Conservation (phyloP, 64 coral and sea anemone species). For the Pachyseris speciosa region DNA sequence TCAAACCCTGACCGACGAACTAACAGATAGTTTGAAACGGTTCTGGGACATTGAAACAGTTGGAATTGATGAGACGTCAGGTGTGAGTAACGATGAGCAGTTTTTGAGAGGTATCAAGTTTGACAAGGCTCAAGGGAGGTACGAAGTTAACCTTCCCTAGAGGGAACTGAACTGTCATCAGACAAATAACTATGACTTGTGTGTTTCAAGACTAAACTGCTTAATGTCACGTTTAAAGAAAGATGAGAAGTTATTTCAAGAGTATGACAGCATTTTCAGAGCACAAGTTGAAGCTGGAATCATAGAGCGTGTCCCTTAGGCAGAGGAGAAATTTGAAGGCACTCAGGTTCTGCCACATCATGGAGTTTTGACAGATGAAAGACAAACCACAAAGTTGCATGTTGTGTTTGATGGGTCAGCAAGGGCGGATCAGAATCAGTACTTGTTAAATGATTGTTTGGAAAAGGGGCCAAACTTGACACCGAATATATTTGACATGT, state of each 20-base stretch:
- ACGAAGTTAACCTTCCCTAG: constrained; percentile 7
- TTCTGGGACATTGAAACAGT: not conserved
- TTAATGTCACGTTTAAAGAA: too few species aligned
- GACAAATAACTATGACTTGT: not conserved
- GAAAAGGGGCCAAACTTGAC: not conserved
- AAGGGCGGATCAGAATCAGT: not conserved
- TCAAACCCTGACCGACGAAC: not conserved
- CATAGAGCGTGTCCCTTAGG: not conserved
- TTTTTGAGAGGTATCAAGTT: too few species aligned
- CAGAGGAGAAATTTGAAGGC: not conserved
- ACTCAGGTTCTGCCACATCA: not conserved
- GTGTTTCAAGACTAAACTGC: too few species aligned
- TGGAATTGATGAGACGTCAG: not conserved
- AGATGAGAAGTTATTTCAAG: not conserved
- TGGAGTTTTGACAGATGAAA: not conserved
- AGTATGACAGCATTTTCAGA: constrained; percentile 27
- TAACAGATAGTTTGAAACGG: not conserved
- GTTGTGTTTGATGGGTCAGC: constrained; percentile 4
- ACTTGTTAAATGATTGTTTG: not conserved
- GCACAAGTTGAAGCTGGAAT: not conserved
- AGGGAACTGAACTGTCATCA: not conserved
- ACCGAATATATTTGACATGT: not conserved
- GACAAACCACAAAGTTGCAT: not conserved
- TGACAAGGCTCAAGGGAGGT: not conserved
- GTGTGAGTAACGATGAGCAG: not conserved